Evolutionary conservation across 2,797 vertebrate species (phyloP).

Genomic region (Lacerta bilineata): DNA sequence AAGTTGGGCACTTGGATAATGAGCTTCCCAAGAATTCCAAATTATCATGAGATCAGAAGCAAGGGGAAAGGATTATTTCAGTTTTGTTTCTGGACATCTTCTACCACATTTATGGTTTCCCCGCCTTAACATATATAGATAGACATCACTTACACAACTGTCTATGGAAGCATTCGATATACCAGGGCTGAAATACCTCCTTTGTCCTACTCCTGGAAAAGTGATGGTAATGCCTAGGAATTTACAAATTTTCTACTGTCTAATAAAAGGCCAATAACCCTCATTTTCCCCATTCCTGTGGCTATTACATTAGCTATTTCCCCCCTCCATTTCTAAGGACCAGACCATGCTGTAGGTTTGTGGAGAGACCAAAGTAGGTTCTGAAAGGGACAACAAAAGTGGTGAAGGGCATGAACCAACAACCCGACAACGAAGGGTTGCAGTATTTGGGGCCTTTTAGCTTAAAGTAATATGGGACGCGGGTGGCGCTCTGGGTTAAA

Average conservation of each 20-base stretch:
- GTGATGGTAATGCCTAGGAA: not conserved
- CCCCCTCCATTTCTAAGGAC: too few relatives aligned
- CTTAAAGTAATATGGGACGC: too few relatives aligned
- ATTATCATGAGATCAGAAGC: slow-evolving; percentile 62
- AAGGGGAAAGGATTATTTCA: slow-evolving; percentile 47
- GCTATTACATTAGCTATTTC: too few relatives aligned
- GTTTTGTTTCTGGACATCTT: slow-evolving; percentile 55
- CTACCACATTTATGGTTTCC: not conserved
- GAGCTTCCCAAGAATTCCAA: slow-evolving; percentile 64
- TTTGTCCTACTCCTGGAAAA: not conserved
- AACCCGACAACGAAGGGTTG: too few relatives aligned
- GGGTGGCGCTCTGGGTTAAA: too few relatives aligned
- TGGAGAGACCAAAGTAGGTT: too few relatives aligned
- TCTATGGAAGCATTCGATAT: not conserved
- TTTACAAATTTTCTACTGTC: not conserved
- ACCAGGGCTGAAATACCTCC: too few relatives aligned
- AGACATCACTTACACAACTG: not conserved
- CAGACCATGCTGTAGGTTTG: too few relatives aligned
- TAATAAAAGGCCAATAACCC: not conserved
- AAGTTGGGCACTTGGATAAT: slow-evolving; percentile 56
- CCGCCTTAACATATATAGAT: not conserved
- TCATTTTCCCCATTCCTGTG: not conserved
- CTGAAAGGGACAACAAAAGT: too few relatives aligned
- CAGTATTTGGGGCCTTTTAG: too few relatives aligned
- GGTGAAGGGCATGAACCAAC: too few relatives aligned